Conservation (phyloP, 2,113 vertebrate genomes). For the Muntiacus muntjak region DNA sequence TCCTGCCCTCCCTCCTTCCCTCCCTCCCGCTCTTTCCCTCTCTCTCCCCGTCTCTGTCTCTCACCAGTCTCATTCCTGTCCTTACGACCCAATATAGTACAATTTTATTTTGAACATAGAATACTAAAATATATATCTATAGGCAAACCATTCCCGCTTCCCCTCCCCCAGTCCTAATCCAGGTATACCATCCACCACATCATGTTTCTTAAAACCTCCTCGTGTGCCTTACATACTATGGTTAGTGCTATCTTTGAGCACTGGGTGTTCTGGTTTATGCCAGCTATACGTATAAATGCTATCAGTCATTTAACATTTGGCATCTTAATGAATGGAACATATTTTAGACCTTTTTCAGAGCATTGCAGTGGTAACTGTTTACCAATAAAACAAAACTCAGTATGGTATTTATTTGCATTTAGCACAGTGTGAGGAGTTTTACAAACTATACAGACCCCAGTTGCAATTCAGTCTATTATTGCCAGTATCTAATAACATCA, state of each 20-base stretch:
- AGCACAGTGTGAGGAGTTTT: not conserved
- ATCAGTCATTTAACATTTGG: not conserved
- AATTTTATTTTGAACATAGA: constrained; percentile 42
- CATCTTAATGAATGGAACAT: not conserved
- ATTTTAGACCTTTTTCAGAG: not conserved
- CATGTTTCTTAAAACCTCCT: not conserved
- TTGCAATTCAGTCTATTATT: not conserved
- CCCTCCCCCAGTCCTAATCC: not conserved
- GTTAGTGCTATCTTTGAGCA: not conserved
- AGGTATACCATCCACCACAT: not conserved
- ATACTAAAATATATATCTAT: not conserved
- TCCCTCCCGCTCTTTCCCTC: no score
- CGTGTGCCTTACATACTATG: not conserved
- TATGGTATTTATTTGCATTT: not conserved
- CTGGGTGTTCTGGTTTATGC: not conserved
- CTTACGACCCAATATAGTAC: not conserved
- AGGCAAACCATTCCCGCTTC: not conserved
- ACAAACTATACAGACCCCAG: not conserved
- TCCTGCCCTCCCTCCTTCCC: not conserved
- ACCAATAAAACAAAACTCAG: not conserved
- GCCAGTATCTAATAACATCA: not conserved
- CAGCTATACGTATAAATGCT: not conserved
- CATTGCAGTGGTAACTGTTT: not conserved
- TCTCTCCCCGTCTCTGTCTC: no score
- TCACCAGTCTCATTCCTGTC: not conserved